Conservation (phyloP, 2,113 vertebrate species). For the Connochaetes taurinus region DNA sequence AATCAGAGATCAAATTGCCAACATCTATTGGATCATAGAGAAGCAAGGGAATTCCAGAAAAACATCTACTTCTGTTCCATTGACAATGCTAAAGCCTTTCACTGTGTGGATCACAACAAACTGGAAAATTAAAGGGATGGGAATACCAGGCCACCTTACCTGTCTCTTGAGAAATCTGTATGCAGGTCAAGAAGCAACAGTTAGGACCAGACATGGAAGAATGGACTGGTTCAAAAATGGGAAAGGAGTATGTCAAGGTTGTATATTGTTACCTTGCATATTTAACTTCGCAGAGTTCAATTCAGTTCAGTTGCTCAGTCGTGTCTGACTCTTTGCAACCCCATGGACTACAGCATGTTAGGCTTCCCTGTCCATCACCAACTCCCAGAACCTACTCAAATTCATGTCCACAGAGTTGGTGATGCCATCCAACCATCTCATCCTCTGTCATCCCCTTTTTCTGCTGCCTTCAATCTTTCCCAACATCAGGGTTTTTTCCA, state of each 20-base stretch:
- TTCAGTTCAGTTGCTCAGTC: not conserved
- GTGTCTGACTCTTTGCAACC: not conserved
- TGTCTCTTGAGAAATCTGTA: not conserved
- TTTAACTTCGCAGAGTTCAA: not conserved
- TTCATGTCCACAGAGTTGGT: not conserved
- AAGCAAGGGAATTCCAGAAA: not conserved
- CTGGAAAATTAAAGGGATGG: not conserved
- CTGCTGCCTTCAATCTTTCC: not conserved
- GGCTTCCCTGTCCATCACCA: not conserved
- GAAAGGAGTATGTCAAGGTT: not conserved
- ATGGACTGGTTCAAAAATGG: not conserved
- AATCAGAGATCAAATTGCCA: not conserved
- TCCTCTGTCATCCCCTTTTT: not conserved
- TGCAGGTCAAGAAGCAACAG: not conserved
- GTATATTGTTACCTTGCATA: not conserved
- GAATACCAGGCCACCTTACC: not conserved
- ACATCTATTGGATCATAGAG: not conserved
- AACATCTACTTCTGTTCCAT: not conserved
- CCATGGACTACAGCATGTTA: not conserved
- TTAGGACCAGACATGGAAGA: not conserved
- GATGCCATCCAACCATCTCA: not conserved
- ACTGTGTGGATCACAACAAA: not conserved
- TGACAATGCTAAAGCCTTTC: not conserved
- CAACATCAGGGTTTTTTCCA: not conserved
- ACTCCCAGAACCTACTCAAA: not conserved